These are phyloP conservation scores for Dynastes hyllus DNA, from an alignment of 2,888 invertebrate genomes.

Conservation along the genomic window DNA sequence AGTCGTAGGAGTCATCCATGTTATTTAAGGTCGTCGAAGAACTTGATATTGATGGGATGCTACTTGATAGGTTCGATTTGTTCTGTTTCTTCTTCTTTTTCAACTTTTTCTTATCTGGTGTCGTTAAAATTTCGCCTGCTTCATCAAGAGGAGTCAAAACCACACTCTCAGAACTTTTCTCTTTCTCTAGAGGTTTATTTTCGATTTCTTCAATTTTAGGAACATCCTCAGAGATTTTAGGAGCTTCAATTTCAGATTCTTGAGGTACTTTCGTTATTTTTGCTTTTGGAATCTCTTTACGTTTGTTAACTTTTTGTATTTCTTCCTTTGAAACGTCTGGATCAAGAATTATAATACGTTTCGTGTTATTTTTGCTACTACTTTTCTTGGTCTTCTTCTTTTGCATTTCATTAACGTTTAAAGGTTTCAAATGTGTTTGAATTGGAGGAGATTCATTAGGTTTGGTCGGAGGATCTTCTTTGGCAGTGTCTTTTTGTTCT, in stretches of 20 bases:
- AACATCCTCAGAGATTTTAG: background rate
- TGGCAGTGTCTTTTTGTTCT: constrained; percentile 48
- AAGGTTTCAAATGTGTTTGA: background rate
- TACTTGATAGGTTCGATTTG: constrained; percentile 47
- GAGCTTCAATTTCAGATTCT: background rate
- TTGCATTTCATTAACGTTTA: constrained; percentile 6
- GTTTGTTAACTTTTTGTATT: background rate
- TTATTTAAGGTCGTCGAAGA: constrained; percentile 59
- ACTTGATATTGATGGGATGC: constrained; percentile 56
- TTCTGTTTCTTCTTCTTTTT: constrained; percentile 62
- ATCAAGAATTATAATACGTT: constrained; percentile 50
- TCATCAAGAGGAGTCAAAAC: background rate
- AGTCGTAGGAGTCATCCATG: constrained; percentile 64
- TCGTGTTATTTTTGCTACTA: constrained; percentile 18
- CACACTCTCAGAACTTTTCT: background rate
- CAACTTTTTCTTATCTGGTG: constrained; percentile 55
- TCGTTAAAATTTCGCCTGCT: background rate
- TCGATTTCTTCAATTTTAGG: constrained; percentile 55
- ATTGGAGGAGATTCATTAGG: constrained; percentile 18
- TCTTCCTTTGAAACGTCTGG: constrained; percentile 27
- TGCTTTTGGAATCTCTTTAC: constrained; percentile 3
- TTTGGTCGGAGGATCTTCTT: background rate
- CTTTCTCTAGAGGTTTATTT: background rate
- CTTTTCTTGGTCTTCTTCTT: constrained; percentile 52
- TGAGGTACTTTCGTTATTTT: background rate